Conservation (phyloP, 2,888 invertebrate species). For the Scaptomyza polygonia region DNA sequence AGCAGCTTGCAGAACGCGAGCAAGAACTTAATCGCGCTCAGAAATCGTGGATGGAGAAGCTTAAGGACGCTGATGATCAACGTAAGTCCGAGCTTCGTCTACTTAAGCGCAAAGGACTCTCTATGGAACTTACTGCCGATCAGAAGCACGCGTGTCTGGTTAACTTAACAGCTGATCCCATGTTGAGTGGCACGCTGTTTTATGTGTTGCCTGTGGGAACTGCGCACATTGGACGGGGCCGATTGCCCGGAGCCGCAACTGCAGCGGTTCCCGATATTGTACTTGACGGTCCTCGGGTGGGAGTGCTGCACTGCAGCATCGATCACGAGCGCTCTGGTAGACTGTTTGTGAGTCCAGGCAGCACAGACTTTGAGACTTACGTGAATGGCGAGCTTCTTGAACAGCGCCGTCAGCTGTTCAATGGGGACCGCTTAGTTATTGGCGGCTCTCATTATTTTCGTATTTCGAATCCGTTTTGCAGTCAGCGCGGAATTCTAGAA, state of each 20-base stretch:
- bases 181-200: constrained; percentile 86
- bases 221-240: constrained; percentile 81
- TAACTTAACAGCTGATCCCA: constrained; percentile 88
- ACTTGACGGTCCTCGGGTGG: constrained; percentile 87
- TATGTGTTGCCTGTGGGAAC: constrained; percentile 82
- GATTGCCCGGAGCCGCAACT: constrained; percentile 49
- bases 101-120: constrained; percentile 86
- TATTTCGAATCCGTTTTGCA: constrained; percentile 85
- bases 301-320: constrained; percentile 86
- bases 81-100: constrained; percentile 84
- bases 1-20: constrained; percentile 87
- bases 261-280: constrained; percentile 86
- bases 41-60: constrained; percentile 85
- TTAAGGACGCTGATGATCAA: constrained; percentile 84
- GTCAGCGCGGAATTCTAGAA: constrained; percentile 75
- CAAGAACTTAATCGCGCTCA: constrained; percentile 86
- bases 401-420: constrained; percentile 83
- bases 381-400: constrained; percentile 86
- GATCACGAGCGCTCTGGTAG: constrained; percentile 84
- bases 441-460: constrained; percentile 87
- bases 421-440: constrained; percentile 86
- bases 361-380: constrained; percentile 85
- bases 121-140: constrained; percentile 85
- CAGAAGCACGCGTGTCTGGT: constrained; percentile 86
- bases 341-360: constrained; percentile 84